phyloP scores from a whole-genome alignment of 2,113 vertebrate species.

The Vimba vimba region DNA sequence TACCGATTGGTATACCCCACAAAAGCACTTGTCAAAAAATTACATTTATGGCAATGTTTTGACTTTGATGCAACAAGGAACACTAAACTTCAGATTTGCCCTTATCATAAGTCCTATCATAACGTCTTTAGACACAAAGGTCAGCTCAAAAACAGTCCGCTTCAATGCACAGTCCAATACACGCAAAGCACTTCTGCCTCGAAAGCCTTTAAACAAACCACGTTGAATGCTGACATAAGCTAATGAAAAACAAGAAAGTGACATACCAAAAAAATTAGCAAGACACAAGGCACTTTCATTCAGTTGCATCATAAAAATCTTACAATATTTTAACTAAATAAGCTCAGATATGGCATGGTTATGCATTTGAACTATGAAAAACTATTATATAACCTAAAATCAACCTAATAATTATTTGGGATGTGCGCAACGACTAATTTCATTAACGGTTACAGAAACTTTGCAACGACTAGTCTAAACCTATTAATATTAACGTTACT shows the following conservation, averaged over 20 bases:
- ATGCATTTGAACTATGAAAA: not conserved
- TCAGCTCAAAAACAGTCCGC: conserved; percentile 43
- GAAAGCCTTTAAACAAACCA: conserved; percentile 4
- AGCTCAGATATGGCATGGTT: not conserved
- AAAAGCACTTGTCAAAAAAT: not conserved
- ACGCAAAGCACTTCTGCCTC: conserved; percentile 7
- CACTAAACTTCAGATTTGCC: conserved; percentile 37
- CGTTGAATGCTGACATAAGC: not conserved
- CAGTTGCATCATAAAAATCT: not conserved
- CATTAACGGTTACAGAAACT: no score
- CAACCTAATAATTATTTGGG: not conserved
- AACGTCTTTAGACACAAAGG: conserved; percentile 54
- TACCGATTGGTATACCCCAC: not conserved
- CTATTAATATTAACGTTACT: not conserved
- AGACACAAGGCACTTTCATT: not conserved
- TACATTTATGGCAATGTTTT: not conserved
- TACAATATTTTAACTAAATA: not conserved
- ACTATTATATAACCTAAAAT: not conserved
- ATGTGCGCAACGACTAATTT: no score
- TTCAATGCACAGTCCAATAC: conserved; percentile 34
- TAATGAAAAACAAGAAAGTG: not conserved
- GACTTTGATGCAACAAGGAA: conserved; percentile 9
- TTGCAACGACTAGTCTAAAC: no score
- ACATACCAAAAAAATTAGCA: not conserved
- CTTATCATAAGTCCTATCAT: conserved; percentile 33